Conservation (phyloP, 2,888 invertebrate species). For the Eubasilissa splendida region DNA sequence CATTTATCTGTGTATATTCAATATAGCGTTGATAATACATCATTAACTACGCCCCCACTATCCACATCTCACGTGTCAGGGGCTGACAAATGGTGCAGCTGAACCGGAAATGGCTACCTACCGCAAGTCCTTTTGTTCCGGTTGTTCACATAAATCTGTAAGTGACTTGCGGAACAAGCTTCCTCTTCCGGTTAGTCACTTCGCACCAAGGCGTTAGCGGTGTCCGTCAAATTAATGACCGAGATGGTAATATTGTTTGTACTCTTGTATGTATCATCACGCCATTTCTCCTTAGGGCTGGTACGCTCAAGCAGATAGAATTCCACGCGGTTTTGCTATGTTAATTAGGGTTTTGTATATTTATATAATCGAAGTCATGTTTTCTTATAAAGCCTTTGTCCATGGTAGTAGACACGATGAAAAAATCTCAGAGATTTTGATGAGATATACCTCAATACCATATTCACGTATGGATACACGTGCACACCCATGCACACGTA, state of each 20-base stretch:
- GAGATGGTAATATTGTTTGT: not conserved
- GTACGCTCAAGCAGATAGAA: too few relatives aligned
- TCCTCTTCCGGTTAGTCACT: constrained; percentile 15
- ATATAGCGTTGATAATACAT: not conserved
- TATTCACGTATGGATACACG: too few relatives aligned
- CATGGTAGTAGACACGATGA: too few relatives aligned
- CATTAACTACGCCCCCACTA: not conserved
- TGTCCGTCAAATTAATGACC: not conserved
- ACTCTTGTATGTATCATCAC: not conserved
- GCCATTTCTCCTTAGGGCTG: too few relatives aligned
- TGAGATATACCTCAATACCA: too few relatives aligned
- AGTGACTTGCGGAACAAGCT: constrained; percentile 18
- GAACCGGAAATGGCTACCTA: constrained; percentile 17
- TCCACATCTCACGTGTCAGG: constrained; percentile 11
- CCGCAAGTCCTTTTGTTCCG: constrained; percentile 32
- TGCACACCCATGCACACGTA: too few relatives aligned
- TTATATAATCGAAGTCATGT: too few relatives aligned
- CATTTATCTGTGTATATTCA: not conserved
- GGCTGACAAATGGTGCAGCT: constrained; percentile 12
- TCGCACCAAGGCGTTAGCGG: too few relatives aligned
- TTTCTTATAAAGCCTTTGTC: too few relatives aligned
- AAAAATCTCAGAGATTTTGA: too few relatives aligned
- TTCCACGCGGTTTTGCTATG: too few relatives aligned
- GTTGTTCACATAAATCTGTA: constrained; percentile 26
- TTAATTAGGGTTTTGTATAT: too few relatives aligned